A percentile compares a stretch with the other conserved stretches of the same genome.
Evolutionary conservation across 2,797 vertebrate species (phyloP).

Genomic region (Australoheros facetus): DNA sequence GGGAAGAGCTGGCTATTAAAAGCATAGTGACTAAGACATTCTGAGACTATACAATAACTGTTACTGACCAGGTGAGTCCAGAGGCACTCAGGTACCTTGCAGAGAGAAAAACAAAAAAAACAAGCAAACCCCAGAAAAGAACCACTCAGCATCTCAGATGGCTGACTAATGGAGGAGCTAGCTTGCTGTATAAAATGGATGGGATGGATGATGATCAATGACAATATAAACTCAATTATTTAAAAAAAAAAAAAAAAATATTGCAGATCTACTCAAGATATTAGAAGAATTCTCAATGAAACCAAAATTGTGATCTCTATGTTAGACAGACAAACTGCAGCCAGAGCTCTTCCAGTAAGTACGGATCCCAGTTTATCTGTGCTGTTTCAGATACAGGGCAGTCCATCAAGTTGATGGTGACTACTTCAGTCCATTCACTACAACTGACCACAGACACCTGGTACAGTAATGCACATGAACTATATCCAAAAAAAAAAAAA

Average conservation of each 20-base stretch:
- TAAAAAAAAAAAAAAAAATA: neutral
- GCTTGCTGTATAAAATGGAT: neutral
- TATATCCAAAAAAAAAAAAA: too few relatives aligned
- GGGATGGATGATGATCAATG: neutral
- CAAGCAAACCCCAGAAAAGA: neutral
- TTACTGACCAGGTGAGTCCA: constrained; percentile 33
- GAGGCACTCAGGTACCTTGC: constrained; percentile 11
- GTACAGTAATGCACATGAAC: too few relatives aligned
- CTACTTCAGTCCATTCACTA: neutral
- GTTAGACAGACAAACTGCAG: neutral
- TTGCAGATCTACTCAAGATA: neutral
- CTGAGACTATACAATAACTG: constrained; percentile 12
- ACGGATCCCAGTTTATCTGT: neutral
- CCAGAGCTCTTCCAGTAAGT: neutral
- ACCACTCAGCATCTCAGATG: constrained; percentile 10
- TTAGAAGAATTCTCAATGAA: neutral
- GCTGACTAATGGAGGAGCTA: constrained; percentile 1
- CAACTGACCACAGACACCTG: neutral
- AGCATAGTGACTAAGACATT: constrained; percentile 27
- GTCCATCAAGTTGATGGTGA: neutral
- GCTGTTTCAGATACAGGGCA: neutral
- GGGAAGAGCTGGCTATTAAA: constrained; percentile 23
- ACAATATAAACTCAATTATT: neutral
- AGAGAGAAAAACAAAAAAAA: neutral
- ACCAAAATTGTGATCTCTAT: neutral